These are phyloP conservation scores for Caradrina clavipalpis DNA, from an alignment of 2,888 invertebrate species.

Conservation along the genomic window DNA sequence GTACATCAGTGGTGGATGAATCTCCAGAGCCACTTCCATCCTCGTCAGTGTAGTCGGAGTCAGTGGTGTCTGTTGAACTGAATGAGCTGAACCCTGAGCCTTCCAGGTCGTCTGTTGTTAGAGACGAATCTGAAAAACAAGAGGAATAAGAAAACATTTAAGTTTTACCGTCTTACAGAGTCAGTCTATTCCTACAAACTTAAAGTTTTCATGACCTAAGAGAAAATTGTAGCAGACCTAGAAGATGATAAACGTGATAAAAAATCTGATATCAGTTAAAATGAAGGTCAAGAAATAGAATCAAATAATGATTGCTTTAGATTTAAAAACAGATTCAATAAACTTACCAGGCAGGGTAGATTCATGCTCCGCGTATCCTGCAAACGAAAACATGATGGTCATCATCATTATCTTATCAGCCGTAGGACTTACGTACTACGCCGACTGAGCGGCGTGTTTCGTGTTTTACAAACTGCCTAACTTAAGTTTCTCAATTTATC, in stretches of 20 bases:
- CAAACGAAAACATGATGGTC: slow-evolving; percentile 11
- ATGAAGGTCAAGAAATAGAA: neutral
- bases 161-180: no score
- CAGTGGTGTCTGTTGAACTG: slow-evolving; percentile 7
- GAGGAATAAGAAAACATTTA: neutral
- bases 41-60: slow-evolving; percentile 24
- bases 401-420: no score
- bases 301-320: neutral
- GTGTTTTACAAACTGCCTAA: neutral
- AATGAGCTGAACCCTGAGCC: slow-evolving; percentile 37
- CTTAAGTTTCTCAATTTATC: neutral
- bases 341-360: slow-evolving; percentile 51
- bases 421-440: no score
- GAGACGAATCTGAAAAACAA: slow-evolving; percentile 14
- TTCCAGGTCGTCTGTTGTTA: slow-evolving; percentile 31
- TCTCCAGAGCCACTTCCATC: slow-evolving; percentile 29
- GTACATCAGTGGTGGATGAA: slow-evolving; percentile 10
- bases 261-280: neutral
- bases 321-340: neutral
- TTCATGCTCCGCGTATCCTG: slow-evolving; percentile 59
- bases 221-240: neutral
- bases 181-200: neutral
- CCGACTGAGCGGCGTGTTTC: no score
- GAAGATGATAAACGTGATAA: neutral
- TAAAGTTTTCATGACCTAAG: neutral